Evolutionary conservation across 2,113 vertebrate genomes (phyloP).

Genomic region (Periophthalmus modestus): DNA sequence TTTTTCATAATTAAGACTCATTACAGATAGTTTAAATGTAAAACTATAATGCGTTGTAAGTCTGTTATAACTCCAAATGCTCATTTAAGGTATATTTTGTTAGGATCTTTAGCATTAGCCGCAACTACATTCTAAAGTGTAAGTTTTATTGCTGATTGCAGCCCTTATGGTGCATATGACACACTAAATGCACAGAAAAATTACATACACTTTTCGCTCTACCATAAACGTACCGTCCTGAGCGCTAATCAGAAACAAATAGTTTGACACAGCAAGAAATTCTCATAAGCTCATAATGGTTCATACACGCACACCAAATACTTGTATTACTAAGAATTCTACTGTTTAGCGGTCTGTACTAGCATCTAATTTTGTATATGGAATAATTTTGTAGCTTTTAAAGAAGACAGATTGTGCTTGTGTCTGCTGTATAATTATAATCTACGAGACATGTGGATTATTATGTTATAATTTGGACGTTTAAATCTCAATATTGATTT

Average conservation of each 20-base stretch:
- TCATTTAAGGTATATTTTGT: background rate
- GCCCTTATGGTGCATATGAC: background rate
- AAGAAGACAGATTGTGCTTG: no score
- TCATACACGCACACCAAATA: background rate
- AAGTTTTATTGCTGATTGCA: slow-evolving; percentile 1
- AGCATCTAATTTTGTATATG: background rate
- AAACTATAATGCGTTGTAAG: background rate
- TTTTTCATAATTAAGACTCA: background rate
- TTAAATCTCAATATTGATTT: no score
- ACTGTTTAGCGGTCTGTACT: background rate
- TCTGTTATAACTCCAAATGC: background rate
- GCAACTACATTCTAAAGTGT: background rate
- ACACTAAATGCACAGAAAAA: background rate
- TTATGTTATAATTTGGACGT: no score
- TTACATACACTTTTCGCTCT: background rate
- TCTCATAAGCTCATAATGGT: background rate
- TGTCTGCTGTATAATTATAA: no score
- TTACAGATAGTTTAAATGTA: background rate
- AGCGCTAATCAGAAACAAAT: background rate
- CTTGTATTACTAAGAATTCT: background rate
- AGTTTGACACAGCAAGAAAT: background rate
- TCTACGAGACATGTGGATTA: no score
- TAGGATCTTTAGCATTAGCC: background rate
- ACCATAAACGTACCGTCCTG: background rate
- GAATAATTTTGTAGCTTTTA: background rate